Evolutionary conservation across 2,113 vertebrate species (phyloP), one percentile per base, ranked within the genome.

Genomic region (Holacanthus passer): DNA sequence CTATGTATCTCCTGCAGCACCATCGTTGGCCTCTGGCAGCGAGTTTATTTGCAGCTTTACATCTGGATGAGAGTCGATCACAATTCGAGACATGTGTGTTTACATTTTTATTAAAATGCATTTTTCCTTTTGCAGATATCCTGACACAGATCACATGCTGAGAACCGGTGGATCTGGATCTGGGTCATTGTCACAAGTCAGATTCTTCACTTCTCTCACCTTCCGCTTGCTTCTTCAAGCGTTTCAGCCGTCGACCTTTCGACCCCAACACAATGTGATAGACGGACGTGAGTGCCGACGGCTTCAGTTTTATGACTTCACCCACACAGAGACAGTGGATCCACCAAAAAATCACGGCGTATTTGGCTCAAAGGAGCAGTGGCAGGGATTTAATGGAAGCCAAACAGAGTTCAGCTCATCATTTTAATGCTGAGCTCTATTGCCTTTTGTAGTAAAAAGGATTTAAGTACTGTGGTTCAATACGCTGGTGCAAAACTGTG

Each of bases 401-500:
- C 81, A 82, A 73, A 62, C 66, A 53, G 76, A 79, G 56, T 70
- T 87, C 68, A 82, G 39, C 81, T 84, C 78, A 66, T 72, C 50
- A 43, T 70, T 83, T 81, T 74, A 85, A 89, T 73, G 87, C 65
- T 13, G 16, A 58, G 69, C 69, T 86, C 64, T 29, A 35, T 74
- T 52, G 76, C 59, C 81, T 87, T 84, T 79, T 83, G 78, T 37
- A 37, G 35, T 37, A 79, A 77, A 75, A 68, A 58, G 52, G 78
- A 68, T 77, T 87, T 81, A 79, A 88, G 81, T 32, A 72, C 66
- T 17, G 45, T 0, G 7, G 71, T 69, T 88, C 86, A 76, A 85
- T 70, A 84, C 43, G 16, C 70, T 63, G 75, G 50, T 79, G 75
- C 69, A 89, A 88, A 92, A 88, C 84, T 81, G 68, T 79, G 83